A percentile compares a stretch with the other conserved stretches of the same genome.
These are phyloP conservation scores for Platyrinchus mystaceus DNA, from an alignment of 2,797 vertebrate genomes.

Conservation along the genomic window DNA sequence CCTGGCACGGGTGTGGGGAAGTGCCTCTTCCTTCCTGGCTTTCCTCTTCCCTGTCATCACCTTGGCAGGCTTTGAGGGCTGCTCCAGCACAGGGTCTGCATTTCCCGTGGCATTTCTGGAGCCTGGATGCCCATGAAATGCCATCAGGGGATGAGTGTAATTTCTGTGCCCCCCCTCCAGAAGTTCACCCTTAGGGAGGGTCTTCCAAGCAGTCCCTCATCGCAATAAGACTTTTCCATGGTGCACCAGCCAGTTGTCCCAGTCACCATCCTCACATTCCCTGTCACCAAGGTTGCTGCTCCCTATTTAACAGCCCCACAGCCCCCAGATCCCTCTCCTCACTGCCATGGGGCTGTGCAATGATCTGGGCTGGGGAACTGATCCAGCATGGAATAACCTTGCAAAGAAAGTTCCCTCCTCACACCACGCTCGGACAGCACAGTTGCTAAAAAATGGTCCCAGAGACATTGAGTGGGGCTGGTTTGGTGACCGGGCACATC, in stretches of 20 bases:
- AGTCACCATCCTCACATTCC: not conserved
- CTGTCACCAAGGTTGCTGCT: not conserved
- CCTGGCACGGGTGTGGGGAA: rapidly evolving
- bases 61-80: not conserved
- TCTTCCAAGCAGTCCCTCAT: not conserved
- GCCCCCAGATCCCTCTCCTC: not conserved
- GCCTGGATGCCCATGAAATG: not conserved
- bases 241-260: not conserved
- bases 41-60: not conserved
- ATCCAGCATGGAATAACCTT: not conserved
- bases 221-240: not conserved
- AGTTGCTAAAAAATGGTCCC: rapidly evolving
- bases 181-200: not conserved
- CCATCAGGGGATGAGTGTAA: rapidly evolving
- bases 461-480: not conserved
- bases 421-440: not conserved
- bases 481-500: not conserved
- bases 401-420: not conserved
- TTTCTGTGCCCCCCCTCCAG: not conserved
- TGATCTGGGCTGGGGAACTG: rapidly evolving
- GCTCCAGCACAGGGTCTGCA: not conserved
- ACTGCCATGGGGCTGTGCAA: not conserved
- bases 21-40: not conserved
- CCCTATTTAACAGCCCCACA: not conserved
- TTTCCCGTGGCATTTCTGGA: not conserved